Evolutionary conservation across 2,888 invertebrate genomes (phyloP).

Genomic region (Campopleginae sp.): DNA sequence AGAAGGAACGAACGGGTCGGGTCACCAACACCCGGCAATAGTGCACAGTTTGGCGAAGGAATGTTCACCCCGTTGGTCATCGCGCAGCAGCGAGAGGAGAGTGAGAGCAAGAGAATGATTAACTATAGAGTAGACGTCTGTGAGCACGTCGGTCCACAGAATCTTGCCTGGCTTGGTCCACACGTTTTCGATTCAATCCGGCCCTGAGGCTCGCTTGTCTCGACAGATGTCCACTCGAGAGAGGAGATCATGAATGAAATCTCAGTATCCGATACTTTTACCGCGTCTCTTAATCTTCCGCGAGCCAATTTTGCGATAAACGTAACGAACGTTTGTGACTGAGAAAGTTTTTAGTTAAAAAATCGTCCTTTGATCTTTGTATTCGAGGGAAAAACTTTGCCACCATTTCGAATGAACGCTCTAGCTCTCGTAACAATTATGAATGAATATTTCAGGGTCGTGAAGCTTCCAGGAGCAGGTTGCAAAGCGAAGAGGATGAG

Average conservation of each 20-base stretch:
- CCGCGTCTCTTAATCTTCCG: neutral
- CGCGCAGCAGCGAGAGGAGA: neutral
- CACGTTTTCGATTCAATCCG: conserved; percentile 45
- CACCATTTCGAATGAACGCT: neutral
- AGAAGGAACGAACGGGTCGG: conserved; percentile 64
- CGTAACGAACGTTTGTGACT: neutral
- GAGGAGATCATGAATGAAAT: conserved; percentile 39
- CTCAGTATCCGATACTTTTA: conserved; percentile 1
- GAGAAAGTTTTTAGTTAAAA: neutral
- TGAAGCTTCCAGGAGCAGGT: conserved; percentile 56
- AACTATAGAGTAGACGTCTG: conserved; percentile 30
- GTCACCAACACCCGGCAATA: conserved; percentile 64
- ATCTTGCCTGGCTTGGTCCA: conserved; percentile 37
- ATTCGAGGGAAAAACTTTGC: neutral
- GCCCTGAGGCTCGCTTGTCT: conserved; percentile 2
- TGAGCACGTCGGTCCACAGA: conserved; percentile 8
- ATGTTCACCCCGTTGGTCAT: conserved; percentile 75
- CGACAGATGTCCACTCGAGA: neutral
- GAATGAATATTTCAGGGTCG: conserved; percentile 65
- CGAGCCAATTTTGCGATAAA: neutral
- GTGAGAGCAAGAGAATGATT: conserved; percentile 6
- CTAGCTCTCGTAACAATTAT: conserved; percentile 34
- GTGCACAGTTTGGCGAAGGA: conserved; percentile 74
- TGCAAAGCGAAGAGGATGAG: conserved; percentile 14
- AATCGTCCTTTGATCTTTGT: neutral